phyloP scores from a whole-genome alignment of 2,888 invertebrate genomes.

The Desoria tigrina region DNA sequence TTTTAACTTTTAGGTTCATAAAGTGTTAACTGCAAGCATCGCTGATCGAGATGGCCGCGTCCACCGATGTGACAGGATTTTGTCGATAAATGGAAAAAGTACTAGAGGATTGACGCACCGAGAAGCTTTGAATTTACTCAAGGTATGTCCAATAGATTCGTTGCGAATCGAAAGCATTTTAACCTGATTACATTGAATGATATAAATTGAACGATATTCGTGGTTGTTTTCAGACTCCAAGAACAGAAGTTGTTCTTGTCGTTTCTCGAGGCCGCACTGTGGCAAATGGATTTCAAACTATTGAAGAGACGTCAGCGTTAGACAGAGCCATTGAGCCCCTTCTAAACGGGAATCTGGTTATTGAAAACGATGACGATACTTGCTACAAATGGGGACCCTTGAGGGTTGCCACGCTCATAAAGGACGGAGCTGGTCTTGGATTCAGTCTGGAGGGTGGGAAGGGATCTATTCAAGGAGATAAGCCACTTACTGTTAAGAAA shows the following conservation, averaged over 20 bases:
- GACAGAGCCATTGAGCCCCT: conserved; percentile 52
- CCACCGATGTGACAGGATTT: conserved; percentile 81
- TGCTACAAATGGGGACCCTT: conserved; percentile 62
- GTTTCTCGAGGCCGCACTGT: conserved; percentile 64
- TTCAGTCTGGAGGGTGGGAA: conserved; percentile 93
- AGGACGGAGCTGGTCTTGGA: conserved; percentile 85
- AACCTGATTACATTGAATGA: background rate
- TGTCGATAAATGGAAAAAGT: conserved; percentile 82
- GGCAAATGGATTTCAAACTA: conserved; percentile 55
- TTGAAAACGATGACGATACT: conserved; percentile 47
- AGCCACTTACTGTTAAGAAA: conserved; percentile 85
- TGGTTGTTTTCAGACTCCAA: conserved; percentile 66
- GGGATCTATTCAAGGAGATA: conserved; percentile 85
- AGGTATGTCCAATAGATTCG: conserved; percentile 70
- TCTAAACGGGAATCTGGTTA: conserved; percentile 42
- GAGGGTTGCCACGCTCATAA: conserved; percentile 61
- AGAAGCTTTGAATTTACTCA: conserved; percentile 82
- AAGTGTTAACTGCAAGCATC: conserved; percentile 80
- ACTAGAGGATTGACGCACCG: conserved; percentile 82
- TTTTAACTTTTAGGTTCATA: conserved; percentile 81
- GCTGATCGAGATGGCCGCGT: conserved; percentile 84
- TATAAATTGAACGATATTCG: background rate
- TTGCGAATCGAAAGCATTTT: too few species aligned
- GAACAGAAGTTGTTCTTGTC: conserved; percentile 76
- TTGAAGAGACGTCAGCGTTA: conserved; percentile 50